phyloP scores from a whole-genome alignment of 2,797 vertebrate species.

The Echeneis naucrates region DNA sequence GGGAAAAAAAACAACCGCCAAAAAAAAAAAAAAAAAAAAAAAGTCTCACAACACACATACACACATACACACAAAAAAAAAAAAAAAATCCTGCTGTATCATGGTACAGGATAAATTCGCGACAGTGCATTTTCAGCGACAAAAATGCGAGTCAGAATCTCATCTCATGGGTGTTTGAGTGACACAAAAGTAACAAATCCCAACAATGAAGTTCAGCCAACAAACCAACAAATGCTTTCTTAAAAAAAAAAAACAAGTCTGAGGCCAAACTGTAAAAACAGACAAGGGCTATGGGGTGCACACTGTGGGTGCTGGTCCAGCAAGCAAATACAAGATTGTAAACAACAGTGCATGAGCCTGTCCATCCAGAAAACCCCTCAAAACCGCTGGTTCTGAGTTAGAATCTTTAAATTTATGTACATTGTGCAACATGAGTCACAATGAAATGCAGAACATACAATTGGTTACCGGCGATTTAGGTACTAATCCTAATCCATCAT shows the following conservation, averaged over 20 bases:
- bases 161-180: not conserved
- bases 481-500: not conserved
- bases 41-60: no score
- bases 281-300: not conserved
- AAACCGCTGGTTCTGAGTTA: no score
- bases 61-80: conserved; percentile 11
- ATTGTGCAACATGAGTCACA: not conserved
- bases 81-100: not conserved
- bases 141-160: not conserved
- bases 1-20: no score
- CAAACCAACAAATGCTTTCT: not conserved
- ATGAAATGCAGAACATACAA: not conserved
- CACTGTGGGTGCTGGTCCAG: not conserved
- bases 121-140: not conserved
- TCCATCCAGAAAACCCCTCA: not conserved
- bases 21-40: not conserved
- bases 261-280: not conserved
- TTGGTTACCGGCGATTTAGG: not conserved
- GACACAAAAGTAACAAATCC: conserved; percentile 4
- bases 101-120: not conserved
- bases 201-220: not conserved
- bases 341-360: not conserved
- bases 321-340: not conserved
- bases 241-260: not conserved
- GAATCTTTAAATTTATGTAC: not conserved